Percentiles rank a stretch among this genome's conserved stretches.
phyloP scores from a whole-genome alignment of 2,113 vertebrate species.

The Glaucomys volans region DNA sequence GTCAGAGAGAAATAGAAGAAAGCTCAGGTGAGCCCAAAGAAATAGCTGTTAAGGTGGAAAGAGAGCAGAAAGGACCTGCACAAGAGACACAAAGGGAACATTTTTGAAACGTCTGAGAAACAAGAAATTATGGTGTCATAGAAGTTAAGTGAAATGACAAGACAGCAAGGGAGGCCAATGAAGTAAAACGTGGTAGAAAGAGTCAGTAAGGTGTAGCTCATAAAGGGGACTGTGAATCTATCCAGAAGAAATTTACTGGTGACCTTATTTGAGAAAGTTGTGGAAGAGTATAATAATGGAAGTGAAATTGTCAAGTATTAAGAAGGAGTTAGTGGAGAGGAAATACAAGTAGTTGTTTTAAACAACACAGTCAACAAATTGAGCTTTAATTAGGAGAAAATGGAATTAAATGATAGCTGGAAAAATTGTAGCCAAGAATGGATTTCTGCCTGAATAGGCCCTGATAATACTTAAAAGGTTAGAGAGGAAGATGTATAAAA shows the following conservation, averaged over 20 bases:
- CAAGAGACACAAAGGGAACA: not conserved
- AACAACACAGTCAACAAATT: not conserved
- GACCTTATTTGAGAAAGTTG: not conserved
- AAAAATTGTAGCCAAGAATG: not conserved
- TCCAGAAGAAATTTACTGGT: not conserved
- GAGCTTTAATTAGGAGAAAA: not conserved
- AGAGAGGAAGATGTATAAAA: not conserved
- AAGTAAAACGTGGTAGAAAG: not conserved
- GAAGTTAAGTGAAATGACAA: not conserved
- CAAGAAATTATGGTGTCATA: not conserved
- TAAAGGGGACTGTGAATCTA: not conserved
- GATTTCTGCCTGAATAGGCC: not conserved
- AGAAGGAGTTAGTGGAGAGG: not conserved
- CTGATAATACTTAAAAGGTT: not conserved
- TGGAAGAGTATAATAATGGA: not conserved
- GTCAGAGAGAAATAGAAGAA: not conserved
- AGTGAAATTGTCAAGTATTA: not conserved
- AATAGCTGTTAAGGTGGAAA: not conserved
- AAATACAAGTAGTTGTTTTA: not conserved
- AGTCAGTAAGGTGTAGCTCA: not conserved
- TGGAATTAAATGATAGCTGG: not conserved
- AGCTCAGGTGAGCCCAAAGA: not conserved
- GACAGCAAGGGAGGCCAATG: not conserved
- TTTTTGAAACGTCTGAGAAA: constrained; percentile 33
- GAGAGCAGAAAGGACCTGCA: not conserved